Conservation (phyloP, 2,113 vertebrate genomes). For the Gymnocephalus cernua region DNA sequence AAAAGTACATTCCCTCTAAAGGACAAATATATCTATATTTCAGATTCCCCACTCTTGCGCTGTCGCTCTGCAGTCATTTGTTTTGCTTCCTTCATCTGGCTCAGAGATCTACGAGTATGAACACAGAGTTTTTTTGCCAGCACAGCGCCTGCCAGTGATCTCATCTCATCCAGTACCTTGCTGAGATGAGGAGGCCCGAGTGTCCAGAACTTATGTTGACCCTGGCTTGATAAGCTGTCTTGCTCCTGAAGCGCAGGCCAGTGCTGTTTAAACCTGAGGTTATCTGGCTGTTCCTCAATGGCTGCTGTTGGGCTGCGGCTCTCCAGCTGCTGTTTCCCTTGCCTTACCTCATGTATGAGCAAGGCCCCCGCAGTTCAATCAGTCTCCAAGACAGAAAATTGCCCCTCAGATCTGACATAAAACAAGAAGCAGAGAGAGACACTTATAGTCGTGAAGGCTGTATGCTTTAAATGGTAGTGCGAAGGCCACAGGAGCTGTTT, state of each 20-base stretch:
- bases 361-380: not conserved
- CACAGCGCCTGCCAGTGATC: conserved; percentile 13
- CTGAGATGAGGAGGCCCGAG: conserved; percentile 4
- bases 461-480: conserved; percentile 37
- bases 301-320: conserved; percentile 41
- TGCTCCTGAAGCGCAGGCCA: not conserved
- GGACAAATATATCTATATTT: not conserved
- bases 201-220: conserved; percentile 50
- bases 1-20: conserved; percentile 3
- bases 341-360: conserved; percentile 2
- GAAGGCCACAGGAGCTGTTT: conserved; percentile 48
- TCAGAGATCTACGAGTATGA: conserved; percentile 10
- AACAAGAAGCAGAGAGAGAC: conserved; percentile 10
- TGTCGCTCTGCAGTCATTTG: not conserved
- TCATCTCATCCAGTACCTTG: conserved; percentile 19
- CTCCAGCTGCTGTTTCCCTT: conserved; percentile 48
- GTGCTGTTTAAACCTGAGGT: conserved; percentile 69
- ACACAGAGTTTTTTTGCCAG: not conserved
- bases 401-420: conserved; percentile 2
- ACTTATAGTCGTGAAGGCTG: conserved; percentile 23
- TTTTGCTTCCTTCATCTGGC: conserved; percentile 44
- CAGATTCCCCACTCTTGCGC: not conserved
- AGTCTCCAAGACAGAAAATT: conserved; percentile 13
- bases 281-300: conserved; percentile 57
- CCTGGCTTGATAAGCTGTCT: conserved; percentile 53